Evolutionary conservation across 2,113 vertebrate genomes (phyloP).

Genomic region (Platysternon megacephalum): DNA sequence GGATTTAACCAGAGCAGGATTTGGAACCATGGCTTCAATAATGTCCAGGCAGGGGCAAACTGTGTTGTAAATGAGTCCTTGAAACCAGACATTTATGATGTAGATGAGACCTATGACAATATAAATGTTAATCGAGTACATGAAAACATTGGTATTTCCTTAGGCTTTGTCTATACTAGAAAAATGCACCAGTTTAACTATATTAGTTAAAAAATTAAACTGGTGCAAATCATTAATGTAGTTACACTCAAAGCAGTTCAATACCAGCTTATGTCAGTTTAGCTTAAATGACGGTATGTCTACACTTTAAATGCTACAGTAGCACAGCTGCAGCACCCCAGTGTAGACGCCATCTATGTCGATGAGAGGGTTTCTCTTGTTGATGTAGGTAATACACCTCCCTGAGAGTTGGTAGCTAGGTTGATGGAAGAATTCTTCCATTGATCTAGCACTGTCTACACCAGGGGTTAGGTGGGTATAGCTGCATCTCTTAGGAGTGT

Average conservation of each 20-base stretch:
- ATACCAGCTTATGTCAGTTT: not conserved
- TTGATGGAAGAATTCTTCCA: no score
- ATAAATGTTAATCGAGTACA: not conserved
- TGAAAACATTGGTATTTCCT: not conserved
- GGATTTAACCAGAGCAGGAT: not conserved
- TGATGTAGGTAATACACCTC: no score
- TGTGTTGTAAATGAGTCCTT: not conserved
- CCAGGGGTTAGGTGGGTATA: no score
- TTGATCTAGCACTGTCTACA: no score
- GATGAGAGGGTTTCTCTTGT: no score
- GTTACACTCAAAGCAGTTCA: not conserved
- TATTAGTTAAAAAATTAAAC: not conserved
- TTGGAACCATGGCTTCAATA: not conserved
- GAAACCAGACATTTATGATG: not conserved
- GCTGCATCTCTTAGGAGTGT: no score
- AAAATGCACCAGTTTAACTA: not conserved
- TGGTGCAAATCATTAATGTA: fast-evolving
- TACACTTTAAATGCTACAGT: no score
- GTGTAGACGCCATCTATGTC: no score
- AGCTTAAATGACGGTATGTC: not conserved
- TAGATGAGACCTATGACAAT: slow-evolving; percentile 7
- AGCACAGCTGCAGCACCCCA: no score
- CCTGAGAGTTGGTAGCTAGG: no score
- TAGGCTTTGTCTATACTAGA: not conserved
- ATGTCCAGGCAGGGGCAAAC: not conserved